Base-by-base conservation (phyloP, 2,113 vertebrate genomes). In the Hassar affinis region DNA sequence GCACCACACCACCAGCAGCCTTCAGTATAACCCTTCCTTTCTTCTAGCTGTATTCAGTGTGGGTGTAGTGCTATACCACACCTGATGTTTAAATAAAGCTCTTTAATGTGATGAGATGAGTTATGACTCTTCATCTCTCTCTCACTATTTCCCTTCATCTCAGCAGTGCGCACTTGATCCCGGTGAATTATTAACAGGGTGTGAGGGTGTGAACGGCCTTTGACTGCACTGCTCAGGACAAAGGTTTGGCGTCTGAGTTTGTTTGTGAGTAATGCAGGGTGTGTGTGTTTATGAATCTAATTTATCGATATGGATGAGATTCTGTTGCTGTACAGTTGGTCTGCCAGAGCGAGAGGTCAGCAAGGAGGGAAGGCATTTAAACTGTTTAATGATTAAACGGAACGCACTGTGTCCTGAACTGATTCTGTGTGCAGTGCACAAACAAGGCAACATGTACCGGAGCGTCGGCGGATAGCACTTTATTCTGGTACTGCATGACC, bases 181-280 rank as follows among this genome's bases (percentile, higher is more conserved):
- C 91, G 86, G 93, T 96, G 90, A 96, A 96, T 96, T 95, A 96
- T 96, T 96, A 93, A 96, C 88, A 69, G 85, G 88, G 88, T 86
- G 45, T 86, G 85, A 90, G 92, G 93, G 94, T 91, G 92, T 92
- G 91, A 85, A 87, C 87, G 84, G 80, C 88, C 80, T 84, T 90
- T 87, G 88, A 80, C 90, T 85, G 87, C 87, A 88, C 86, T 89
- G 84, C 68, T 80, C 79, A 82, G 90, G 90, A 90, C 90, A 90
- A 93, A 94, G 91, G 93, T 95, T 66, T 68, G 54, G n/a, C 9
- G 33, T 78, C 33, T 45, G 49, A 11, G 74, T 30, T 81, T 85
- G 79, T 80, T 51, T 84, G 80, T 35, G 74, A 79, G 17, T 79
- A 59, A 57, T 30, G 1, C 10, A 61, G 59, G 68, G 52, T 72